Conservation (phyloP, 1,140 invertebrate species). For the Leptinotarsa texana region DNA sequence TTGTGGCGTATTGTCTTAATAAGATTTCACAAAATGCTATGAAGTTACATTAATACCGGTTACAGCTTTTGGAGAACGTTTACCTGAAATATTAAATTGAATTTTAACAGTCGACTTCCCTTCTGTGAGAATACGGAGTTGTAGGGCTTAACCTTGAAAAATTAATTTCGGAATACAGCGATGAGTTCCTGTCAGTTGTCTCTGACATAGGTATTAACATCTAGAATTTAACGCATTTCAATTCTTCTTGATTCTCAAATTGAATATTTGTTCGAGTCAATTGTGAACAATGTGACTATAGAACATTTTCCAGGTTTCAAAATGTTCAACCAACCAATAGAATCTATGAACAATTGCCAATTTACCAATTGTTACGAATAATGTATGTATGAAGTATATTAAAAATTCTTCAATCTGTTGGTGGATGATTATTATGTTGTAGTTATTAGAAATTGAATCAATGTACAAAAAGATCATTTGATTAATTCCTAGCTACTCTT, state of each 20-base stretch:
- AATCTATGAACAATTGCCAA: too few relatives aligned
- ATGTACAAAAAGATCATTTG: too few relatives aligned
- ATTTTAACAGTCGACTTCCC: slow-evolving; percentile 18
- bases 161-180: slow-evolving; percentile 13
- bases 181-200: slow-evolving; percentile 1
- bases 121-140: background rate
- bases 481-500: too few relatives aligned
- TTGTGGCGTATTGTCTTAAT: slow-evolving; percentile 18
- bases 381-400: too few relatives aligned
- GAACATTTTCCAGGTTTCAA: too few relatives aligned
- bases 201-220: background rate
- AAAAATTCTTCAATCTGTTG: too few relatives aligned
- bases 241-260: background rate
- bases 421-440: too few relatives aligned
- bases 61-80: background rate
- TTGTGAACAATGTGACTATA: too few relatives aligned
- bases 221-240: background rate
- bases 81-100: slow-evolving; percentile 23
- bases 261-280: too few relatives aligned
- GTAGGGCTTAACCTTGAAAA: slow-evolving; percentile 12
- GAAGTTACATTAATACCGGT: slow-evolving; percentile 22
- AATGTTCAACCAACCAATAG: too few relatives aligned
- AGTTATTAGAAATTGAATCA: too few relatives aligned
- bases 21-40: slow-evolving; percentile 13
- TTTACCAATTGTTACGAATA: too few relatives aligned